Base-by-base conservation (phyloP, 1,140 invertebrate genomes). In the Temnothorax curvispinosus region DNA sequence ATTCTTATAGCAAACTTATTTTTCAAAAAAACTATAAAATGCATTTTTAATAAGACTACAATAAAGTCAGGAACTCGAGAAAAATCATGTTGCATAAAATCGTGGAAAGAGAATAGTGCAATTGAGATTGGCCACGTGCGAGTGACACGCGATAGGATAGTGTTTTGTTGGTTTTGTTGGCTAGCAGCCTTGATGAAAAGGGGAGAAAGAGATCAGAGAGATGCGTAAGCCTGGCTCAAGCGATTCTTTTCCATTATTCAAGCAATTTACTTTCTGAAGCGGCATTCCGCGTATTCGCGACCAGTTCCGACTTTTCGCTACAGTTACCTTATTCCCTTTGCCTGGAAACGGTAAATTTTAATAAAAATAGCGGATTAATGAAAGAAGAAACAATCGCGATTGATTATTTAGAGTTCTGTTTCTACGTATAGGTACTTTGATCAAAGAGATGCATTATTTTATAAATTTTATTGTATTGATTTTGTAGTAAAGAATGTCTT, bases 241-340 rank as follows among this genome's bases (percentile, higher is more conserved):
- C 74, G 88, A 89, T 88, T 92, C 86, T 90, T 76, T 90, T 92
- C 89, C 85, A 89, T 91, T 91, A 91, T 91, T 91, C 88, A 81
- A 88, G 87, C 90, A 88, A 93, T 94, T 93, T 93, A 92, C 93
- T 91, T 91, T 89, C 86, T 77, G 85, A 71, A 67, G 65, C 64
- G 78, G 67, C 71, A 32, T 21, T 67, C 27, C 54, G 6, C 62
- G 72, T 50, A 58, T 72, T 78, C 52, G 67, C 11, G 58, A 80
- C 47, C 65, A 44, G 75, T 9, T 38, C 50, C 3, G 41, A 84
- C 67, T 74, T 82, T 82, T 60, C 27, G 50, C 38, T 71, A 4
- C 9, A 32, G 21, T 47, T 78, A 71, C 2, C 27, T 27, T n/a
- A n/a, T n/a, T 32, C 1, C 27, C 27, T 38, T 72, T 47, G 13